A percentile compares a stretch with the other conserved stretches of the same genome.
Conservation (phyloP, 2,113 vertebrate species). For the Oryzias celebensis region DNA sequence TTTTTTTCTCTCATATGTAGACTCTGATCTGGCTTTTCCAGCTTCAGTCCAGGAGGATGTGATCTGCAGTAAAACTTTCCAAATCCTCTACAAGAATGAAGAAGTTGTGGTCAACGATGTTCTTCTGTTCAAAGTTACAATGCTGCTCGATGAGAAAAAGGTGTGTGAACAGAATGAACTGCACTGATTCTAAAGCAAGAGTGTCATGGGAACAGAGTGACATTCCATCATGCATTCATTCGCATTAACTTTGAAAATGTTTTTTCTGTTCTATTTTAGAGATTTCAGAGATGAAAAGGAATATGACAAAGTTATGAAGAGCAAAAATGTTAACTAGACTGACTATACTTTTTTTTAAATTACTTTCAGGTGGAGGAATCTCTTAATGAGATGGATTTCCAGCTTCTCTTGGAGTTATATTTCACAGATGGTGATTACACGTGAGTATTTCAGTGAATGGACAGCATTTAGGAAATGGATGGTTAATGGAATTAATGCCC, state of each 20-base stretch:
- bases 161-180: constrained; percentile 61
- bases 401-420: constrained; percentile 91
- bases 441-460: constrained; percentile 80
- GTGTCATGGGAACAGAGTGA: background rate
- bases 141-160: constrained; percentile 96
- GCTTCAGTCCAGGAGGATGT: constrained; percentile 89
- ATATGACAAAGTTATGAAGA: background rate
- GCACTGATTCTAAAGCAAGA: constrained; percentile 3
- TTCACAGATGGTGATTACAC: constrained; percentile 98
- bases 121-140: constrained; percentile 96
- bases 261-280: background rate
- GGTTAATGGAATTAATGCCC: constrained; percentile 6
- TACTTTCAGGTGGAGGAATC: constrained; percentile 90
- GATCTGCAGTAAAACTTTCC: constrained; percentile 97
- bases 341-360: constrained; percentile 36
- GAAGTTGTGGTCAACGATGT: constrained; percentile 94
- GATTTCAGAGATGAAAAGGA: background rate
- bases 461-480: constrained; percentile 5
- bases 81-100: constrained; percentile 98
- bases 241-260: background rate
- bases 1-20: constrained; percentile 61
- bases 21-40: constrained; percentile 91
- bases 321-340: background rate
- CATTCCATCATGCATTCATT: background rate
- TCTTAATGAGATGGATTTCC: constrained; percentile 94